Percentiles rank a stretch among this genome's conserved stretches.
These are phyloP conservation scores for Anthopleura xanthogrammica DNA, from an alignment of 92 coral and sea anemone genomes.

Conservation along the genomic window DNA sequence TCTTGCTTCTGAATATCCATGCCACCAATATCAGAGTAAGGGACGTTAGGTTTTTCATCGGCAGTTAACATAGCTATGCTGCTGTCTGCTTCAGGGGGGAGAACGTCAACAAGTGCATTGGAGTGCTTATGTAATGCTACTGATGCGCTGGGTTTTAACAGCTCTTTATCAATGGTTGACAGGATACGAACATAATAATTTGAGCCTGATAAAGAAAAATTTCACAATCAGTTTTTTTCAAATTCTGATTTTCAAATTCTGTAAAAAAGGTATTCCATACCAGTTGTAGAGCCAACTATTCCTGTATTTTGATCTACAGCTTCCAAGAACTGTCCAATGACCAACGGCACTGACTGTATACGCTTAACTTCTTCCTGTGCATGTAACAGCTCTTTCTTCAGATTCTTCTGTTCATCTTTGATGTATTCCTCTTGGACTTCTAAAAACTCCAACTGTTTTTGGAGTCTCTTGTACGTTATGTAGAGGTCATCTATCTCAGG, in stretches of 20 bases:
- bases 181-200: slow-evolving; percentile 93
- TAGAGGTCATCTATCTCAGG: slow-evolving; percentile 88
- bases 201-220: slow-evolving; percentile 59
- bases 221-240: no score
- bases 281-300: slow-evolving; percentile 98
- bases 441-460: slow-evolving; percentile 89
- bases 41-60: slow-evolving; percentile 88
- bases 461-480: slow-evolving; percentile 91
- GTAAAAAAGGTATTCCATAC: slow-evolving; percentile 26
- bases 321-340: slow-evolving; percentile 98
- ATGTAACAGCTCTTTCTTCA: slow-evolving; percentile 91
- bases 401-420: slow-evolving; percentile 98
- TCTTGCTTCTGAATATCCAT: slow-evolving; percentile 99
- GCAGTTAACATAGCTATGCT: slow-evolving; percentile 96
- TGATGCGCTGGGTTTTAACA: slow-evolving; percentile 96
- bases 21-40: slow-evolving; percentile 95
- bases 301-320: slow-evolving; percentile 99
- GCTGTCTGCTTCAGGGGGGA: slow-evolving; percentile 98
- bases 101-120: slow-evolving; percentile 94
- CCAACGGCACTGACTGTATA: slow-evolving; percentile 97
- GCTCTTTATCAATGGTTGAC: slow-evolving; percentile 94
- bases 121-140: slow-evolving; percentile 99
- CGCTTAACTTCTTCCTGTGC: slow-evolving; percentile 99
- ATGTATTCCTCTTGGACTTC: slow-evolving; percentile 99
- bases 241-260: no score